Base-by-base conservation (phyloP, 2,797 vertebrate genomes). In the Pangasius djambal region DNA sequence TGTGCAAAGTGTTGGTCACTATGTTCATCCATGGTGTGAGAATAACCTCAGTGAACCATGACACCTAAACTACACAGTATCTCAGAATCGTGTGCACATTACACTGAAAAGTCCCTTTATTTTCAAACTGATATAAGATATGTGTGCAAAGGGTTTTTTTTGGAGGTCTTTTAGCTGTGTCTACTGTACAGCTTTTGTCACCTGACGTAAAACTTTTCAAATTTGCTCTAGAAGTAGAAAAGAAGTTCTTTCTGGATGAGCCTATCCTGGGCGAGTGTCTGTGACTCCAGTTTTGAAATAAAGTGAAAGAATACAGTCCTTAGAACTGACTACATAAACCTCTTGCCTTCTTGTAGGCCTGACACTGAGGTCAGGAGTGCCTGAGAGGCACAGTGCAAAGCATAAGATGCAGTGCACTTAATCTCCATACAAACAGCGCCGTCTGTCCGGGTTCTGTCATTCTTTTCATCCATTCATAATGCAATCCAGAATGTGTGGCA, bases 401-500 rank as follows among this genome's bases (percentile, higher is more conserved):
- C 57, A 28, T 28, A 83, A 83, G 57, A 40, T 84, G 15, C 31
- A 48, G 25, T 6, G 4, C n/a, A 28, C 12, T 86, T 86, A 8
- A 74, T 74, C 50, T 74, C 15, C 50, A 40, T 59, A 72, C 34
- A 86, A 72, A 74, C 50, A 57, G 31, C 20, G 8, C 50, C 40
- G 69, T 25, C 31, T 85, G n/a, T 16, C 31, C 31, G 7, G 50
- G 50, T 31, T 20, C 18, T 74, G 84, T 59, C 69, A 40, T 57
- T 57, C 52, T 25, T 72, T 89, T 88, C 63, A 70, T 89, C 88
- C 91, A 37, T 88, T 28, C 79, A 63, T 91, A 92, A 93, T 91
- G 86, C 85, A 87, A 90, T 92, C 90, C 92, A 92, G 91, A 92
- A 90, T 90, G 83, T 92, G 87, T 92, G 89, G 83, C 78, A 88